These are phyloP conservation scores for Passer montanus DNA, from an alignment of 2,113 vertebrate genomes.

Conservation along the genomic window DNA sequence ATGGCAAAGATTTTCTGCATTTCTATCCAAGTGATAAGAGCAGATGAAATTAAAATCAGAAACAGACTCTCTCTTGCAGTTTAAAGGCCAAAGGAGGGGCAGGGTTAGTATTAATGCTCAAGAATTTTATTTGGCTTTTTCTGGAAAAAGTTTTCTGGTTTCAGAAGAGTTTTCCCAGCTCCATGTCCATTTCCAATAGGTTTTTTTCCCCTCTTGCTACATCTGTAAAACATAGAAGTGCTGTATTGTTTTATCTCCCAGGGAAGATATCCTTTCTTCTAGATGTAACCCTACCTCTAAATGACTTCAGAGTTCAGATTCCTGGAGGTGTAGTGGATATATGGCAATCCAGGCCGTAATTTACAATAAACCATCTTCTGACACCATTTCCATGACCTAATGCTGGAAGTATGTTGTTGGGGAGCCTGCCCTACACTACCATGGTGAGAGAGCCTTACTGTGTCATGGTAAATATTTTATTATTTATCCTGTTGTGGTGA, in stretches of 20 bases:
- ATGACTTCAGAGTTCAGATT: conserved; percentile 66
- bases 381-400: conserved; percentile 48
- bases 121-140: conserved; percentile 40
- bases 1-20: neutral
- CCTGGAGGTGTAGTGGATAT: conserved; percentile 68
- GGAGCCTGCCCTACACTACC: conserved; percentile 10
- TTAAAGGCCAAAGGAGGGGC: neutral
- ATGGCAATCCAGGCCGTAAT: conserved; percentile 47
- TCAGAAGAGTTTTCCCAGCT: neutral
- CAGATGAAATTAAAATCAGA: conserved; percentile 38
- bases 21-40: conserved; percentile 13
- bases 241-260: conserved; percentile 68
- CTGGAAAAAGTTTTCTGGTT: conserved; percentile 33
- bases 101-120: neutral
- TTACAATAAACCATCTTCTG: conserved; percentile 60
- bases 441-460: conserved; percentile 2
- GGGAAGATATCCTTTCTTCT: conserved; percentile 63
- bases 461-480: conserved; percentile 49
- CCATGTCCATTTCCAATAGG: conserved; percentile 5
- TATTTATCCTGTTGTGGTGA: conserved; percentile 54
- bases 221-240: conserved; percentile 64
- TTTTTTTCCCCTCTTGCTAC: neutral
- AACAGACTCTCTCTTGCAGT: neutral
- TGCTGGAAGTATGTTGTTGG: conserved; percentile 33
- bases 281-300: conserved; percentile 59